Conservation (phyloP, 2,797 vertebrate species). For the Galaxias olidus region DNA sequence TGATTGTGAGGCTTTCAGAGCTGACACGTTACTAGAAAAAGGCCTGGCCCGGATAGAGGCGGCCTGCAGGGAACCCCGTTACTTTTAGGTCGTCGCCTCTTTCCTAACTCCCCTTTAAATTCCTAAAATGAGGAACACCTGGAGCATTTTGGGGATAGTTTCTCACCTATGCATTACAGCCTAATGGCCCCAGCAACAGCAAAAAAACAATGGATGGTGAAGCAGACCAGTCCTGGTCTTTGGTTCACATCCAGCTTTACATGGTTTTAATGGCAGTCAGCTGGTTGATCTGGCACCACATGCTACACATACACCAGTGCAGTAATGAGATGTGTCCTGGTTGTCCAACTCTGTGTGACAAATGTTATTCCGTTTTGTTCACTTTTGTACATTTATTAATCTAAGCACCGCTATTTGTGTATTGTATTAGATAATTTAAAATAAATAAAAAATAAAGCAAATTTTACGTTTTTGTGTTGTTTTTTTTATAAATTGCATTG, state of each 20-base stretch:
- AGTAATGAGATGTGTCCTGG: constrained; percentile 11
- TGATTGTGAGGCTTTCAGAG: constrained; percentile 50
- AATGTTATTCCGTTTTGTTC: constrained; percentile 41
- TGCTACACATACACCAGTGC: neutral
- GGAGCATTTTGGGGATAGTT: constrained; percentile 42
- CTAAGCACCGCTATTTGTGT: constrained; percentile 36
- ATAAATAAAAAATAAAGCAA: constrained; percentile 56
- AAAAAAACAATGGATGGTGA: constrained; percentile 9
- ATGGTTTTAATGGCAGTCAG: constrained; percentile 23
- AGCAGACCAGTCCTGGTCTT: constrained; percentile 15
- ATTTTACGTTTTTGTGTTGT: constrained; percentile 5
- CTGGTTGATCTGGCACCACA: neutral
- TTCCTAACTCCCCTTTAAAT: constrained; percentile 40
- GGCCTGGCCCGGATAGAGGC: constrained; percentile 20
- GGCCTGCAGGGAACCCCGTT: constrained; percentile 27
- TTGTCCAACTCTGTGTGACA: constrained; percentile 20
- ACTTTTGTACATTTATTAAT: constrained; percentile 40
- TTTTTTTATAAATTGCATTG: constrained; percentile 7
- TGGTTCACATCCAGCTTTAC: constrained; percentile 32
- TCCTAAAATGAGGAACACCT: constrained; percentile 53
- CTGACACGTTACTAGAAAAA: constrained; percentile 20
- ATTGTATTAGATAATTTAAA: constrained; percentile 43
- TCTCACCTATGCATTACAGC: constrained; percentile 1
- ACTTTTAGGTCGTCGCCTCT: constrained; percentile 39
- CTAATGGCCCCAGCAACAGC: neutral